Conservation (phyloP, 1,140 invertebrate genomes). For the Ladona fulva region DNA sequence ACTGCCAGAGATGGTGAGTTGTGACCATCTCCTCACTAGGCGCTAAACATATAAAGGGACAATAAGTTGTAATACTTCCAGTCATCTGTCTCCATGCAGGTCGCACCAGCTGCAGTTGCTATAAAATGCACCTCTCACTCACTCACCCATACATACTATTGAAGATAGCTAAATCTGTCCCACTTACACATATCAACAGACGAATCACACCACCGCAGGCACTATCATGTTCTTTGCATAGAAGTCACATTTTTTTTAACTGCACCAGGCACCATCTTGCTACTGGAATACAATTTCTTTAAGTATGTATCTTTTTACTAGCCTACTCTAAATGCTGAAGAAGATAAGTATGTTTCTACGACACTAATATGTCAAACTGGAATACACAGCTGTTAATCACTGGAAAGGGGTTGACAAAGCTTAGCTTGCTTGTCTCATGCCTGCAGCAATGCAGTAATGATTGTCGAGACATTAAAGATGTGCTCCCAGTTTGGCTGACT, state of each 20-base stretch:
- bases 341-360: neutral
- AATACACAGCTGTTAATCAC: slow-evolving; percentile 5
- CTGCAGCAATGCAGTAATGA: neutral
- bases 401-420: slow-evolving; percentile 2
- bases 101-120: neutral
- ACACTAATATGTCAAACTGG: slow-evolving; percentile 5
- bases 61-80: neutral
- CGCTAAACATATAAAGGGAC: neutral
- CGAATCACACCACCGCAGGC: slow-evolving; percentile 1
- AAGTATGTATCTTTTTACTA: neutral
- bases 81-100: neutral
- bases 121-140: slow-evolving; percentile 2
- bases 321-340: slow-evolving; percentile 3
- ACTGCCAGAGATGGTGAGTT: slow-evolving; percentile 3
- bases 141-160: neutral
- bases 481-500: neutral
- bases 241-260: neutral
- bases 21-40: slow-evolving; percentile 2
- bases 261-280: slow-evolving; percentile 1
- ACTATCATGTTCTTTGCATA: slow-evolving; percentile 6
- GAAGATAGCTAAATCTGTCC: neutral
- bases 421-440: slow-evolving; percentile 4
- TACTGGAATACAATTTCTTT: slow-evolving; percentile 4
- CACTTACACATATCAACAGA: neutral
- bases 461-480: neutral